A percentile compares a stretch with the other conserved stretches of the same genome.
These are phyloP conservation scores for Brachypodius melanocephalos DNA, from an alignment of 2,113 vertebrate genomes.

Conservation along the genomic window DNA sequence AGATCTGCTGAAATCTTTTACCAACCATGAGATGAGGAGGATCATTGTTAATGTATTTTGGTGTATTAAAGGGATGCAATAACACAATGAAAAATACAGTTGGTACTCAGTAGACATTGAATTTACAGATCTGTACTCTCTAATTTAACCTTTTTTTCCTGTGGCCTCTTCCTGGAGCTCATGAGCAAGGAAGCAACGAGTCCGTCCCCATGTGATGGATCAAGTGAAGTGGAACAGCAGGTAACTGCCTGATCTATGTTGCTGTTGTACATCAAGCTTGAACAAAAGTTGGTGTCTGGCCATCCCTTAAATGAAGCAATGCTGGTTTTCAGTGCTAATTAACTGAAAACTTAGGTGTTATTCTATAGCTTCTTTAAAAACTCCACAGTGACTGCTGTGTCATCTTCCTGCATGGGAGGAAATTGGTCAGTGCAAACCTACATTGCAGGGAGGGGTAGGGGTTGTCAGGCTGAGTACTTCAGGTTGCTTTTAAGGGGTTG, in stretches of 20 bases:
- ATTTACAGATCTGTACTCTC: not conserved
- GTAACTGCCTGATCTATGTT: constrained; percentile 60
- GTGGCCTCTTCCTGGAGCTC: constrained; percentile 73
- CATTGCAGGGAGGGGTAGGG: not conserved
- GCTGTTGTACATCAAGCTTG: not conserved
- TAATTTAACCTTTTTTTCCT: not conserved
- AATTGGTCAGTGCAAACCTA: not conserved
- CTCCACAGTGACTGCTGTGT: not conserved
- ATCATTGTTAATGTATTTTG: not conserved
- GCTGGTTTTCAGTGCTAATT: not conserved
- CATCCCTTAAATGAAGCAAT: not conserved
- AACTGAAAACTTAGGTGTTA: not conserved
- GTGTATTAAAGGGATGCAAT: not conserved
- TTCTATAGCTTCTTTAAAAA: not conserved
- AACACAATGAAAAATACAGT: not conserved
- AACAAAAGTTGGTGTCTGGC: not conserved
- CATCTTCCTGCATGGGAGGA: not conserved
- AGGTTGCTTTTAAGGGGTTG: not conserved
- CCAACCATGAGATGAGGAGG: not conserved
- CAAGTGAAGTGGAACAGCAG: constrained; percentile 88
- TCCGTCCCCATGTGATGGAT: constrained; percentile 74
- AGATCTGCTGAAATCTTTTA: not conserved
- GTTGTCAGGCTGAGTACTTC: not conserved
- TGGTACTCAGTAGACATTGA: not conserved
- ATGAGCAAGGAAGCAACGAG: constrained; percentile 85